Base-by-base conservation (phyloP, 2,113 vertebrate genomes). In the Lagopus muta region DNA sequence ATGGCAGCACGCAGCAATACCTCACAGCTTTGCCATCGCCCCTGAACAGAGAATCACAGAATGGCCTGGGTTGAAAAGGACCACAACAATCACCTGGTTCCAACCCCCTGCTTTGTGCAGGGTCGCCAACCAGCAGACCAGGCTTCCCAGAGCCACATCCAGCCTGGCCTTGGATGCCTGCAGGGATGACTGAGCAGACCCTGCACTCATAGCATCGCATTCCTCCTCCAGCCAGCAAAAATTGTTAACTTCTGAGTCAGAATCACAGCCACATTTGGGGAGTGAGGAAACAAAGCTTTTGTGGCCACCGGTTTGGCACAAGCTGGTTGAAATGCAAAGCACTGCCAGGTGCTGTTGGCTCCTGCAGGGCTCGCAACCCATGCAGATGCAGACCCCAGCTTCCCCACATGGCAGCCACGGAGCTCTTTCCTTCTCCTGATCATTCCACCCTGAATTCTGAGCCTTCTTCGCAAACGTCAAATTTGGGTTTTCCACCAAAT, bases 321-420 rank as follows among this genome's bases (percentile, higher is more conserved):
- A 72, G 90, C 82, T 57, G 57, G 57, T 83, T 52, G 69, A 77
- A 91, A 88, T 32, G 36, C 71, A 86, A 95, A 52, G 64, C 71
- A 47, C 79, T 93, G 72, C 69, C 76, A 91, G 42, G 34, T 85
- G 55, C 19, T 42, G 43, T 85, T 62, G 76, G 75, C 81, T 61
- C 82, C 48, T 38, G 21, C 81, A 71, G 73, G 82, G 66, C 50
- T 52, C 14, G 14, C 50, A 52, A 15, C 25, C 77, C 32, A 18
- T 0, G 1, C 21, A 0, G 1, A 11, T 10, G 27, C 27, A 28
- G 14, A 28, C n/a, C n/a, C 1, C 2, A 17, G 8, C 38, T 52
- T 25, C 10, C 25, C 11, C 13, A 32, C 1, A 1, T 71, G 48
- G 13, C 45, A 70, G 54, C 67, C 36, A 14, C 52, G 1, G 22